phyloP scores from a whole-genome alignment of 2,888 invertebrate species.

The Eumerus sabulonum region DNA sequence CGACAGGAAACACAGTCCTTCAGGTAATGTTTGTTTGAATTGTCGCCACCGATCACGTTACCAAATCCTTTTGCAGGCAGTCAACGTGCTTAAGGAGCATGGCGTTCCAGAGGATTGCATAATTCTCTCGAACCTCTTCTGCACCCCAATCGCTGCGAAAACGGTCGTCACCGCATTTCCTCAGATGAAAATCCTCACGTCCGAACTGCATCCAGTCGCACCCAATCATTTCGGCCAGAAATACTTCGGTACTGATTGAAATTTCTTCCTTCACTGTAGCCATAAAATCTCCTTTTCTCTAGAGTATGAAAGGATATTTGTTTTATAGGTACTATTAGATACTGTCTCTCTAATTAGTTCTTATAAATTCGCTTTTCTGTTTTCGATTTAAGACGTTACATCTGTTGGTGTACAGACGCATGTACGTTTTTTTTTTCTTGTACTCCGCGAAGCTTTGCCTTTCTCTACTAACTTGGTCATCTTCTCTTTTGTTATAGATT shows the following conservation, averaged over 20 bases:
- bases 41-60: too few species aligned
- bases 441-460: too few species aligned
- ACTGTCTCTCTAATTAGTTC: constrained; percentile 7
- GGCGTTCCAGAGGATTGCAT: constrained; percentile 96
- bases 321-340: constrained; percentile 14
- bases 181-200: constrained; percentile 95
- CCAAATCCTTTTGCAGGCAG: constrained; percentile 84
- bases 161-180: constrained; percentile 92
- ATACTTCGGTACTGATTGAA: constrained; percentile 97
- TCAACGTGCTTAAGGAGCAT: constrained; percentile 95
- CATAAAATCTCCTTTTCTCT: constrained; percentile 24
- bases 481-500: constrained; percentile 54
- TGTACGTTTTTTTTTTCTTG: too few species aligned
- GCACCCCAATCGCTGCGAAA: constrained; percentile 94
- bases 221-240: constrained; percentile 99
- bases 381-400: too few species aligned
- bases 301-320: constrained; percentile 22
- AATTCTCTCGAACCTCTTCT: constrained; percentile 97
- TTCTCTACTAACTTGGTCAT: constrained; percentile 32
- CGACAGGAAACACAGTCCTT: constrained; percentile 97
- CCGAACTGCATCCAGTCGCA: constrained; percentile 95
- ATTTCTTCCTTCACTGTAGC: constrained; percentile 45
- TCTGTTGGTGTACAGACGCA: too few species aligned
- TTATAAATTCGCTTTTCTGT: constrained; percentile 33
- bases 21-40: too few species aligned